Evolutionary conservation across 1,140 invertebrate species (phyloP), one percentile per base, ranked within the genome.

Genomic region (Temnothorax curvispinosus): DNA sequence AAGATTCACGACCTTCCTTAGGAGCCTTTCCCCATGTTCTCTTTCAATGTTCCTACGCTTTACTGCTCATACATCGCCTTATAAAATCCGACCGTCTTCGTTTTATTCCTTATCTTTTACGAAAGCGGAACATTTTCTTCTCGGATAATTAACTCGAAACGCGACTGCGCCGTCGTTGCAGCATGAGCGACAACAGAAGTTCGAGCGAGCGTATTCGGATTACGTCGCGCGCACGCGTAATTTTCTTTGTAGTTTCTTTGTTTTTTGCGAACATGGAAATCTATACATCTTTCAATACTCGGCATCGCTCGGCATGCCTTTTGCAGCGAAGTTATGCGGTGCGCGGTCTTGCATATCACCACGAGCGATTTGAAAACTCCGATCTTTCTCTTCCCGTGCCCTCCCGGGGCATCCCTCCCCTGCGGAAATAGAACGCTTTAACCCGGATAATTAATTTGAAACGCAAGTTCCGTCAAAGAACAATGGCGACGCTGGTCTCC

Each of bases 1-100:
- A 82, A 72, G 27, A 82, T 82, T 82, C 67, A 82, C 54, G 80
- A 60, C 4, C 38, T 8, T 58, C 18, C 54, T 54, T 54, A 54
- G 35, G 35, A 81, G 60, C 75, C 27, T 54, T 72, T 47, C n/a
- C 38, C n/a, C 32, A n/a, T 67, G 44, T 65, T 13, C 62, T 65
- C 21, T n/a, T 41, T 81, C 35, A 56, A 81, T 7, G n/a, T 58
- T 27, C 3, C 52, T 21, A 21, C 15, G 21, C 21, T 41, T 72
- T 47, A 58, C 9, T 15, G 50, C 27, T 54, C 77, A 32, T 67
- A 38, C 50, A 52, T 80, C 13, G 47, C 3, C 27, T 58, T 60
- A 58, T 72, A 71, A 82, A 82, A 56, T 82, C 52, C 38, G 44
- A 1, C 18, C 9, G 11, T 15, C 21, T 21, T 13, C 32, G 8